Evolutionary conservation across 2,797 vertebrate genomes (phyloP).

Genomic region (Melanotaenia boesemani): DNA sequence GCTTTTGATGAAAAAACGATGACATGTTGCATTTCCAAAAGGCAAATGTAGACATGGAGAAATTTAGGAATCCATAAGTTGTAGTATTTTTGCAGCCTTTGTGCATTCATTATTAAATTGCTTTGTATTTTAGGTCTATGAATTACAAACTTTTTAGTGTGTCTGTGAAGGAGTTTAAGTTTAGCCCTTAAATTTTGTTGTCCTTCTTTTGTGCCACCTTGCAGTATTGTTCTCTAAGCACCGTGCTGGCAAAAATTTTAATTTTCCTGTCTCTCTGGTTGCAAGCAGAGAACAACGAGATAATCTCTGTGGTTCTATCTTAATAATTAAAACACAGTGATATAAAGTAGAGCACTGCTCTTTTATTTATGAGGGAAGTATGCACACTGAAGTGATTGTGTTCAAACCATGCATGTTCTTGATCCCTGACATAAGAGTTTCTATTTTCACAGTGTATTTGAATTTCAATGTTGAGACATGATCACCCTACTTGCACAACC

Average conservation of each 20-base stretch:
- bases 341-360: constrained; percentile 77
- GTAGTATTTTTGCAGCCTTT: not conserved
- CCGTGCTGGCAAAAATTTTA: constrained; percentile 72
- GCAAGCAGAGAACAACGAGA: constrained; percentile 73
- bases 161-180: not conserved
- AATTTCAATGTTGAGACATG: constrained; percentile 81
- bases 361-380: constrained; percentile 81
- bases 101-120: not conserved
- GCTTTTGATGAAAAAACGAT: not conserved
- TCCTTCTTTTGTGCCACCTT: constrained; percentile 69
- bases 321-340: constrained; percentile 82
- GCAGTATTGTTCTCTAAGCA: constrained; percentile 65
- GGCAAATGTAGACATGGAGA: too few relatives aligned
- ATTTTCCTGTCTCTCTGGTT: constrained; percentile 58
- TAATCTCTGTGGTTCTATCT: constrained; percentile 78
- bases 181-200: constrained; percentile 51
- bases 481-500: constrained; percentile 68
- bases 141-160: not conserved
- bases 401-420: constrained; percentile 81
- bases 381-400: constrained; percentile 79
- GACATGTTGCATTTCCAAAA: not conserved
- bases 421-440: constrained; percentile 83
- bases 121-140: not conserved
- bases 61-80: too few relatives aligned
- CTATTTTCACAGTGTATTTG: constrained; percentile 80